Evolutionary conservation across 1,140 invertebrate species (phyloP).

Genomic region (Diorhabda carinulata): DNA sequence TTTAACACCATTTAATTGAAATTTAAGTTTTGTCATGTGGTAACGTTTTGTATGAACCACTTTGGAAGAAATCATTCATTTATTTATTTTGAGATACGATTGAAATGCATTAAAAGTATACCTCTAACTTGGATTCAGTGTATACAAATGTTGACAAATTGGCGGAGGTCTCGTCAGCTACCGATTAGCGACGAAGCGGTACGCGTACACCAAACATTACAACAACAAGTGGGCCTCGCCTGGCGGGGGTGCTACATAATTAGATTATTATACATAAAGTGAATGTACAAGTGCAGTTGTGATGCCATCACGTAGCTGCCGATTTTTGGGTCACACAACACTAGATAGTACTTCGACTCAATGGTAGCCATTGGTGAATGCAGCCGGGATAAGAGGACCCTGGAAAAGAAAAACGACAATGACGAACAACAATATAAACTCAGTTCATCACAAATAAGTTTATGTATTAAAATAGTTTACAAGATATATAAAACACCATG

Average conservation of each 20-base stretch:
- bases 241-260: conserved; percentile 47
- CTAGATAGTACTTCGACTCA: conserved; percentile 54
- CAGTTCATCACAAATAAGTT: no score
- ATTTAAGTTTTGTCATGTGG: no score
- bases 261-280: conserved; percentile 47
- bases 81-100: no score
- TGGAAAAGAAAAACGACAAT: conserved; percentile 51
- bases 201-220: conserved; percentile 49
- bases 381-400: conserved; percentile 88
- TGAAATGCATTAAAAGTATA: background rate
- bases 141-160: background rate
- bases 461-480: no score
- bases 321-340: conserved; percentile 36
- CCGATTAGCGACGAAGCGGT: conserved; percentile 38
- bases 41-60: no score
- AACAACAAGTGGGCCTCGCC: conserved; percentile 48
- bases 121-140: background rate
- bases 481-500: no score
- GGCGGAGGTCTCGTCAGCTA: conserved; percentile 25
- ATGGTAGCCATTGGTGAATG: conserved; percentile 92
- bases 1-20: no score
- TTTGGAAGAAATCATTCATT: no score
- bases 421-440: background rate
- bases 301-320: conserved; percentile 48
- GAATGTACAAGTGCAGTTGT: conserved; percentile 51